Evolutionary conservation across 2,888 invertebrate genomes (phyloP).

Genomic region (Tricholauxania praeusta): DNA sequence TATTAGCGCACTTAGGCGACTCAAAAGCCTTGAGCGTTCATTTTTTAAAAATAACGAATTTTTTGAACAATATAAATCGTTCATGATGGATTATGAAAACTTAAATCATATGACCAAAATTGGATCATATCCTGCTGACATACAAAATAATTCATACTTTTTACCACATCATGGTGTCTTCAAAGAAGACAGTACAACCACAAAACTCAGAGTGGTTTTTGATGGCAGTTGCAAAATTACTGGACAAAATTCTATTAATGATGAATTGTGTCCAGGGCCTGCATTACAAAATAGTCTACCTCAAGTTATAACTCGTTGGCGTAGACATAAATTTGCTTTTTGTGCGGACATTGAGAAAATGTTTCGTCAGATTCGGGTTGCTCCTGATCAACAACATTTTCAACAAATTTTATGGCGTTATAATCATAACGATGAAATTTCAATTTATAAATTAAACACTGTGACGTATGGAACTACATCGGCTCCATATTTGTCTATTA

Average conservation of each 20-base stretch:
- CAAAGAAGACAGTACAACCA: conserved; percentile 38
- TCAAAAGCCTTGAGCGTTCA: conserved; percentile 19
- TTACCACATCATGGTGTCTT: conserved; percentile 41
- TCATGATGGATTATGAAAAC: conserved; percentile 37
- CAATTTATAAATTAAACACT: conserved; percentile 38
- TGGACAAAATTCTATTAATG: conserved; percentile 28
- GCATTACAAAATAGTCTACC: conserved; percentile 36
- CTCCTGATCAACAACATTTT: conserved; percentile 23
- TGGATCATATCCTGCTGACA: conserved; percentile 18
- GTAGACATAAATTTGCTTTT: conserved; percentile 34
- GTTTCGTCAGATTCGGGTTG: conserved; percentile 41
- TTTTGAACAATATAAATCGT: conserved; percentile 28
- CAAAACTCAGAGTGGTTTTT: conserved; percentile 40
- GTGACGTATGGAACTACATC: conserved; percentile 35
- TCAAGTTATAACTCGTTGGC: conserved; percentile 35
- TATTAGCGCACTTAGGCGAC: conserved; percentile 22
- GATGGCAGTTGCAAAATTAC: conserved; percentile 30
- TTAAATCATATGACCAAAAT: conserved; percentile 37
- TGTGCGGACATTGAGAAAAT: conserved; percentile 43
- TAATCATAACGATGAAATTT: conserved; percentile 26
- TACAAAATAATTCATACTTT: conserved; percentile 28
- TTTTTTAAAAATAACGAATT: conserved; percentile 26
- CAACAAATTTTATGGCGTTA: conserved; percentile 44
- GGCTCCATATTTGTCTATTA: conserved; percentile 37
- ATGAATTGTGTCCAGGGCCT: conserved; percentile 34